Evolutionary conservation across 2,113 vertebrate species (phyloP).

Genomic region (Sceloporus tristichus): DNA sequence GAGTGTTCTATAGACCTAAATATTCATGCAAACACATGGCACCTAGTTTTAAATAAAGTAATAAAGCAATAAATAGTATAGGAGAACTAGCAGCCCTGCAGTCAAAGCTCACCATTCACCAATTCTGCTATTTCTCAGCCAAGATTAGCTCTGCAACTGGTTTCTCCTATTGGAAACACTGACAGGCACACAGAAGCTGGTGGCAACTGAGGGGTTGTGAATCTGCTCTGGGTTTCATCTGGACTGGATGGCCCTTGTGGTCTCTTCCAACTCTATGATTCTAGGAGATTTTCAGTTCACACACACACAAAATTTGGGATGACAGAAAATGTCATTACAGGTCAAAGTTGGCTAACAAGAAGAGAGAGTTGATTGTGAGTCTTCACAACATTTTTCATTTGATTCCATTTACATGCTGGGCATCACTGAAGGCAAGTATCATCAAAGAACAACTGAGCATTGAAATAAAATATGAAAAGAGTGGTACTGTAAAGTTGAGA

Average conservation of each 20-base stretch:
- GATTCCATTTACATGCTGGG: slow-evolving; percentile 52
- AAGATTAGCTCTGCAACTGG: not conserved
- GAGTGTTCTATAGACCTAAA: not conserved
- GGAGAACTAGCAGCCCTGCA: not conserved
- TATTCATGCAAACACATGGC: not conserved
- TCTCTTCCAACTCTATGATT: too few species aligned
- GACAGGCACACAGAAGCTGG: not conserved
- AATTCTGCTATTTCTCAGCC: not conserved
- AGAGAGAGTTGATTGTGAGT: slow-evolving; percentile 28
- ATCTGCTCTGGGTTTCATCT: too few species aligned
- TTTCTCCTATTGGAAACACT: too few species aligned
- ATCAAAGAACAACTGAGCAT: slow-evolving; percentile 51
- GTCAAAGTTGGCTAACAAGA: slow-evolving; percentile 56
- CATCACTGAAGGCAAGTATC: slow-evolving; percentile 51
- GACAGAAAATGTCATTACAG: not conserved
- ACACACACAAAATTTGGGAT: not conserved
- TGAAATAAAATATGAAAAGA: slow-evolving; percentile 44
- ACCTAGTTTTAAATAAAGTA: not conserved
- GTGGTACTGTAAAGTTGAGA: slow-evolving; percentile 51
- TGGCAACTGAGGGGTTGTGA: too few species aligned
- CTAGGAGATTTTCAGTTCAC: too few species aligned
- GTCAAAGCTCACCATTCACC: not conserved
- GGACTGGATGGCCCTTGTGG: too few species aligned
- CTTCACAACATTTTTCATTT: slow-evolving; percentile 58
- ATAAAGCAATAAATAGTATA: not conserved